Conservation (phyloP, 1,140 invertebrate species). For the Drosophila baimaii region DNA sequence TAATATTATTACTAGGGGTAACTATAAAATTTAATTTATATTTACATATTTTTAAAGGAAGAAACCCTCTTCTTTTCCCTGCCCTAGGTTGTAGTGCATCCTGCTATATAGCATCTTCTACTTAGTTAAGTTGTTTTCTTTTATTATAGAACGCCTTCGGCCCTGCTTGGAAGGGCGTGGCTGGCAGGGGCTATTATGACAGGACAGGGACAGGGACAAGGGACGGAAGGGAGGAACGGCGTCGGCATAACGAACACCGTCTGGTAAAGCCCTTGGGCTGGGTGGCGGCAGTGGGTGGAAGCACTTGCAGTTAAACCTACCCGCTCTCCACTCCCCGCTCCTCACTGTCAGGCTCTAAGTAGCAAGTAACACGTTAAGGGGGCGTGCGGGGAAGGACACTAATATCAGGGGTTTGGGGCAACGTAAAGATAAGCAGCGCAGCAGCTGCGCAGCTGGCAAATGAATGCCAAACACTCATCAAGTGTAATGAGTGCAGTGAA, state of each 20-base stretch:
- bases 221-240: not conserved
- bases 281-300: not conserved
- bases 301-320: no score
- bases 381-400: not conserved
- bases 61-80: not conserved
- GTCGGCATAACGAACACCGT: conserved; percentile 7
- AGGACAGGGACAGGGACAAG: conserved; percentile 19
- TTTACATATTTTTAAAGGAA: not conserved
- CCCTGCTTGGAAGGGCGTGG: conserved; percentile 38
- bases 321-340: no score
- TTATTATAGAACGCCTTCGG: conserved; percentile 64
- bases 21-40: not conserved
- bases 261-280: conserved; percentile 26
- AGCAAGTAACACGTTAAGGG: not conserved
- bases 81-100: not conserved
- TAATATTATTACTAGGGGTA: no score
- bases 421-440: conserved; percentile 50
- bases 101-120: conserved; percentile 45
- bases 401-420: no score
- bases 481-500: conserved; percentile 47
- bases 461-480: conserved; percentile 47
- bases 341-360: not conserved
- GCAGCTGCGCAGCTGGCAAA: no score
- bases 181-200: conserved; percentile 67
- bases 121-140: conserved; percentile 80